Base-by-base conservation (phyloP, 37 sponge, comb jelly and placozoan species). In the Haliclona indistincta region DNA sequence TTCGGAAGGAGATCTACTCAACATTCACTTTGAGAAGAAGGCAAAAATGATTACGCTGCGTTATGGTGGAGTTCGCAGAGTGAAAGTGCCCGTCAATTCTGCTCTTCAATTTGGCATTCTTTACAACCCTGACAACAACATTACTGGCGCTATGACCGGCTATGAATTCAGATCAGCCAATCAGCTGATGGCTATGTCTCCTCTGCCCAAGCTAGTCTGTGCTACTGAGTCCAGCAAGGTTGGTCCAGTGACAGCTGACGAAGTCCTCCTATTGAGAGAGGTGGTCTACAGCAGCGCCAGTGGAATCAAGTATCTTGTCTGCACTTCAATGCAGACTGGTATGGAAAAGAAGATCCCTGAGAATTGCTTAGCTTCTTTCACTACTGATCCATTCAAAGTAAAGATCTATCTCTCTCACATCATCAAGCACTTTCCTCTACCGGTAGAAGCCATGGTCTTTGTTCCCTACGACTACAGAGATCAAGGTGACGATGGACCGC, bases 121-220 rank as follows among this genome's bases (percentile, higher is more conserved):
- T n/a, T n/a, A n/a, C n/a, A n/a, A n/a, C n/a, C n/a, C 8, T 6
- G n/a, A 29, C 5, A 20, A n/a, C n/a, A n/a, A n/a, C n/a, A 33
- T 43, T 15, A 58, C 11, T 6, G 47, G 6, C 38, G 47, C 44
- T 17, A 10, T 6, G 22, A 22, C 45, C 15, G 47, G 32, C 4
- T 43, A 15, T 39, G 47, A 10, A 3, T 69, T 43, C 49, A 42
- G 22, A 6, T 22, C 45, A 37, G 70, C 41, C 4, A 40, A 69
- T n/a, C 47, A 69, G 5, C 28, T 69, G 22, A n/a, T 69, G 13
- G 44, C 70, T 8, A 3, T 37, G 15, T 25, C 38, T 4, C 49
- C 5, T 17, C 29, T 69, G 51, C 70, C 70, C 34, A 44, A 22
- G 8, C n/a, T 69, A 3, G 49, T 69, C 2, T 69, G 51, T 69